phyloP scores from a whole-genome alignment of 2,113 vertebrate genomes.

The Lanius ludovicianus region DNA sequence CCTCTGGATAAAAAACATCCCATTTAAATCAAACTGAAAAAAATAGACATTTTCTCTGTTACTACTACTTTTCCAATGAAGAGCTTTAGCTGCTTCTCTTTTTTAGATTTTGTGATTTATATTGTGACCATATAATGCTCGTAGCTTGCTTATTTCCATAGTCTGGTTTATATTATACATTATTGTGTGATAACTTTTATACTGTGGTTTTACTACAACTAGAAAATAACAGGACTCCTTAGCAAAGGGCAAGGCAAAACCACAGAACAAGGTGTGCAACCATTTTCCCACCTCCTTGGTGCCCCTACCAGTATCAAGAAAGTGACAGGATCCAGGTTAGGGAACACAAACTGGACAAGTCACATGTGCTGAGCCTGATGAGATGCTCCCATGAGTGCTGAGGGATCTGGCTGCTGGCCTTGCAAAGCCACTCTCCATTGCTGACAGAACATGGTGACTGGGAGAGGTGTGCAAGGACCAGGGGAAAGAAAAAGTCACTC shows the following conservation, averaged over 20 bases:
- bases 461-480: not conserved
- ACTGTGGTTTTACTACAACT: not conserved
- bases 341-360: not conserved
- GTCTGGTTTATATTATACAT: not conserved
- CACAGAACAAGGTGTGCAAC: fast-evolving
- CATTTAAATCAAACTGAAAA: not conserved
- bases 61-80: not conserved
- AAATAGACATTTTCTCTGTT: not conserved
- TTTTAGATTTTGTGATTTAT: not conserved
- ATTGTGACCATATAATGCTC: too few relatives aligned
- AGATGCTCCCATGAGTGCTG: not conserved
- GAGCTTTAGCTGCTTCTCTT: not conserved
- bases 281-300: not conserved
- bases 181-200: not conserved
- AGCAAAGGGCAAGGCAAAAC: not conserved
- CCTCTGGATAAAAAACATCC: not conserved
- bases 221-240: not conserved
- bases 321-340: too few relatives aligned
- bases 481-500: not conserved
- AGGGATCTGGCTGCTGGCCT: not conserved
- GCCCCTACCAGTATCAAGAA: not conserved
- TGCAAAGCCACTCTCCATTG: not conserved
- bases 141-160: not conserved
- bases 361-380: fast-evolving
- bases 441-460: too few relatives aligned